Percentiles rank a stretch among this genome's conserved stretches.
phyloP scores from a whole-genome alignment of 2,113 vertebrate genomes.

The Ctenodactylus gundi region DNA sequence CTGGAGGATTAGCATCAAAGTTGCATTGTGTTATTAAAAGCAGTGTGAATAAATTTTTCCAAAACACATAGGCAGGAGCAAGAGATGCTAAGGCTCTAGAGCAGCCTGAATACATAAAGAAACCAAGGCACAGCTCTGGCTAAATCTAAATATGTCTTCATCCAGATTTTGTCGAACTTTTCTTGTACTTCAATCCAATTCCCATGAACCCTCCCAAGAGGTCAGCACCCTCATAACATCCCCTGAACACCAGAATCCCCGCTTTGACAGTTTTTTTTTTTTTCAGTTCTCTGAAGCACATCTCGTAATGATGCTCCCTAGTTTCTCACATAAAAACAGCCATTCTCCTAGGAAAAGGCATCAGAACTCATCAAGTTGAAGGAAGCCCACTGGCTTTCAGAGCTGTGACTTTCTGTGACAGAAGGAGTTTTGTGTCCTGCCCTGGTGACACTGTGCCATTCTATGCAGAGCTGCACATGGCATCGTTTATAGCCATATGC shows the following conservation, averaged over 20 bases:
- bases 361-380: background rate
- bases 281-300: background rate
- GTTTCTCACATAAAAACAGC: background rate
- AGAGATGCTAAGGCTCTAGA: background rate
- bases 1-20: background rate
- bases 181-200: background rate
- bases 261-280: background rate
- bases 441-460: background rate
- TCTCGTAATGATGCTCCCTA: background rate
- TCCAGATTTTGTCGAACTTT: background rate
- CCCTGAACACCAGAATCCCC: background rate
- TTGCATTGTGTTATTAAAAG: background rate
- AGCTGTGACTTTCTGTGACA: background rate
- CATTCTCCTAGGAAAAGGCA: background rate
- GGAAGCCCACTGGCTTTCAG: background rate
- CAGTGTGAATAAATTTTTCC: background rate
- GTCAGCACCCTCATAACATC: too few relatives aligned
- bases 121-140: background rate
- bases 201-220: background rate
- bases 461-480: background rate
- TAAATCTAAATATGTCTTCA: background rate
- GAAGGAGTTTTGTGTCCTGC: background rate
- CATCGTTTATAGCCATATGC: background rate
- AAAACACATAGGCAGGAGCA: background rate
- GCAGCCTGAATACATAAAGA: background rate